These are phyloP conservation scores for Patella vulgata DNA, from an alignment of 1,140 invertebrate genomes.

Conservation along the genomic window DNA sequence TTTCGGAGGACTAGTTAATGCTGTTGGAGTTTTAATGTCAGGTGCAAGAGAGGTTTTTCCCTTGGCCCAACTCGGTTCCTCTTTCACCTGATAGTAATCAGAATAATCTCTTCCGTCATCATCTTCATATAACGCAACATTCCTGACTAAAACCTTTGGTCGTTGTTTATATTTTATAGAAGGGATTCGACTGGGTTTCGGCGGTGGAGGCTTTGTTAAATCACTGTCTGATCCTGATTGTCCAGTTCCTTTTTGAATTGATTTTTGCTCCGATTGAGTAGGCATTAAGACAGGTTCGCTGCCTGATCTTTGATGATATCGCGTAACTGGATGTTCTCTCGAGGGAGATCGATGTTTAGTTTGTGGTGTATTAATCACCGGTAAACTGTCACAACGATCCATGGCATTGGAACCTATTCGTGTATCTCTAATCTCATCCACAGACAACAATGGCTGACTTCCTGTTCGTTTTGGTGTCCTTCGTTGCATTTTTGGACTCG, in stretches of 20 bases:
- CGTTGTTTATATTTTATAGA: slow-evolving; percentile 61
- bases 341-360: slow-evolving; percentile 13
- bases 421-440: slow-evolving; percentile 23
- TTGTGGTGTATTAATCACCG: slow-evolving; percentile 36
- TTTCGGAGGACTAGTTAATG: not conserved
- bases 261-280: slow-evolving; percentile 6
- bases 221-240: slow-evolving; percentile 54
- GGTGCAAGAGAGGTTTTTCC: not conserved
- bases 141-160: slow-evolving; percentile 51
- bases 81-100: slow-evolving; percentile 58
- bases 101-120: slow-evolving; percentile 63
- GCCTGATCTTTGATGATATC: slow-evolving; percentile 58
- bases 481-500: slow-evolving; percentile 40
- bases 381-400: slow-evolving; percentile 55
- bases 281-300: slow-evolving; percentile 72
- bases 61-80: slow-evolving; percentile 53
- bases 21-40: too few species aligned
- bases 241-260: slow-evolving; percentile 11
- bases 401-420: slow-evolving; percentile 25
- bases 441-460: slow-evolving; percentile 50
- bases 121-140: slow-evolving; percentile 53
- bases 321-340: not conserved
- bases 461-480: slow-evolving; percentile 36
- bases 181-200: slow-evolving; percentile 77
- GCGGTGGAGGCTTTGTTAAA: slow-evolving; percentile 71